phyloP scores from a whole-genome alignment of 2,888 invertebrate genomes.

The Melitaea athalia region DNA sequence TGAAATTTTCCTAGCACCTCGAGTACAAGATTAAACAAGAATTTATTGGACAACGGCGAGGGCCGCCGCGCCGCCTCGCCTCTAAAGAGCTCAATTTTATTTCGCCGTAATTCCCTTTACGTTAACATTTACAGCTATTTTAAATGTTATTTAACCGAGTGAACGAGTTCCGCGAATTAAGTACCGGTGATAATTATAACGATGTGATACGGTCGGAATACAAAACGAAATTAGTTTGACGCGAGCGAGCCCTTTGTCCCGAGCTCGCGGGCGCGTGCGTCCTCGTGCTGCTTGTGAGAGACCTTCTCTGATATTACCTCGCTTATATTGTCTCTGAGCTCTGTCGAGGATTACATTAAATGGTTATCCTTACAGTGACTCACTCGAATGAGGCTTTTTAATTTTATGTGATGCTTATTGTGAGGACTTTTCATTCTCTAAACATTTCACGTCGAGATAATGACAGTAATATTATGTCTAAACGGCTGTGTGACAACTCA shows the following conservation, averaged over 20 bases:
- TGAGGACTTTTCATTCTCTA: background rate
- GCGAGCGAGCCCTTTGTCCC: conserved; percentile 15
- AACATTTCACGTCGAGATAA: background rate
- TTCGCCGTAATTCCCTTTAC: conserved; percentile 6
- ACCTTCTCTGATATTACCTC: conserved; percentile 12
- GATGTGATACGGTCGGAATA: conserved; percentile 23
- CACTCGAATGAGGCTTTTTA: background rate
- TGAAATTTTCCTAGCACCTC: background rate
- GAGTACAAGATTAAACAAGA: conserved; percentile 6
- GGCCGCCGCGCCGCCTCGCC: background rate
- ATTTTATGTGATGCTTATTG: background rate
- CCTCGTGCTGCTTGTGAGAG: conserved; percentile 7
- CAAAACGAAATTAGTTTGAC: conserved; percentile 22
- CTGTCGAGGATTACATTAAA: conserved; percentile 3
- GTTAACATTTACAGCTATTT: conserved; percentile 21
- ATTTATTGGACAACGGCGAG: conserved; percentile 3
- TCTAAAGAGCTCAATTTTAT: conserved; percentile 15
- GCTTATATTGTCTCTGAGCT: conserved; percentile 7
- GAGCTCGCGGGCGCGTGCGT: background rate
- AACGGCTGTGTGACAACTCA: too few relatives aligned
- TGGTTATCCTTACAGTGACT: conserved; percentile 1
- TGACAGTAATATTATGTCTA: background rate
- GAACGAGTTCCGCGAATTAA: conserved; percentile 16
- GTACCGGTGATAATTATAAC: conserved; percentile 21
- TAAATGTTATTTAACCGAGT: conserved; percentile 15